A percentile compares a stretch with the other conserved stretches of the same genome.
Conservation (phyloP, 2,797 vertebrate genomes). For the Neosalanx taihuensis region DNA sequence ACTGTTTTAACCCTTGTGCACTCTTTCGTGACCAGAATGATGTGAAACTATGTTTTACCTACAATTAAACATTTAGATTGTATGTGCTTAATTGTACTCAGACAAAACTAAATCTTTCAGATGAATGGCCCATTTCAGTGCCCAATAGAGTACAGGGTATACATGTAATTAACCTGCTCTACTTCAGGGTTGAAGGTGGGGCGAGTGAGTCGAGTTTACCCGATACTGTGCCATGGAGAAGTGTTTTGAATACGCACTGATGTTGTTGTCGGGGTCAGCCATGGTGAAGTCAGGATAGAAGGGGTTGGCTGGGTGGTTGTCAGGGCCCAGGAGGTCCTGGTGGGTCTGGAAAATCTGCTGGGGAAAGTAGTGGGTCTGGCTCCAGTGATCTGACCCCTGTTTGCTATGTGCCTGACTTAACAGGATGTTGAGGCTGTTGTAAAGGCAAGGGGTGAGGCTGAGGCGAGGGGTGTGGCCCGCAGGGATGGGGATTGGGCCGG, state of each 20-base stretch:
- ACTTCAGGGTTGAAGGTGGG: too few relatives aligned
- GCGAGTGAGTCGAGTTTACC: neutral
- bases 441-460: constrained; percentile 65
- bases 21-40: too few relatives aligned
- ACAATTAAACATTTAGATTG: too few relatives aligned
- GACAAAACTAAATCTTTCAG: too few relatives aligned
- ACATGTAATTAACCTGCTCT: too few relatives aligned
- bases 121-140: too few relatives aligned
- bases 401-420: constrained; percentile 65
- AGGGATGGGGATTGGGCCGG: constrained; percentile 18
- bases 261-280: constrained; percentile 40
- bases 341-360: constrained; percentile 43
- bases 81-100: too few relatives aligned
- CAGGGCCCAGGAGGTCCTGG: constrained; percentile 33
- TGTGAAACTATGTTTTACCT: too few relatives aligned
- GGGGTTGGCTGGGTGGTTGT: constrained; percentile 35
- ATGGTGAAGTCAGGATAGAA: constrained; percentile 39
- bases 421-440: constrained; percentile 72
- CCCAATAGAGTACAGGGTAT: too few relatives aligned
- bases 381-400: constrained; percentile 28
- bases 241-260: constrained; percentile 18
- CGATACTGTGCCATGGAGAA: neutral
- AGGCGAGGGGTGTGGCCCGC: constrained; percentile 29
- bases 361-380: constrained; percentile 30
- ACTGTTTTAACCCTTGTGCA: too few relatives aligned